Evolutionary conservation across 2,888 invertebrate genomes (phyloP), one percentile per base, ranked within the genome.

Genomic region (Agrypnus murinus): DNA sequence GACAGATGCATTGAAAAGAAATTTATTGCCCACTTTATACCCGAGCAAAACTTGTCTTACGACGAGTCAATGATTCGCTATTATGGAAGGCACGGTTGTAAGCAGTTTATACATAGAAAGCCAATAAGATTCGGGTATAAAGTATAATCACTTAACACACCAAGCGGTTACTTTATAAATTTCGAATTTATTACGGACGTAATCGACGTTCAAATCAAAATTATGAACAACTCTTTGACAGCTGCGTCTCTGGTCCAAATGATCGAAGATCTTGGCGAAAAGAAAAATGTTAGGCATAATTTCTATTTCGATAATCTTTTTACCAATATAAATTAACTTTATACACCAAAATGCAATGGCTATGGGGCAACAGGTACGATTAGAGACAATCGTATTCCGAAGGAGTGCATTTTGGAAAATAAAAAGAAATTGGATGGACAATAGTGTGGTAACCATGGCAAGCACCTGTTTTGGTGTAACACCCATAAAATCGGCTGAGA

Each of bases 61-160:
- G 59, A 60, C 32, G 45, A 60, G 45, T 45, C 31, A 1, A 60
- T 60, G 59, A 45, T 60, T 10, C 17, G n/a, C 3, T 59, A 59
- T 10, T 59, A 19, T 19, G 43, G 58, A 25, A 9, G 45, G 12
- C 45, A 60, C 45, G 14, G 19, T 77, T n/a, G n/a, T n/a, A n/a
- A n/a, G n/a, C n/a, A n/a, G n/a, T n/a, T n/a, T n/a, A n/a, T n/a
- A n/a, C n/a, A n/a, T n/a, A n/a, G n/a, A n/a, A n/a, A n/a, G n/a
- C n/a, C n/a, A n/a, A n/a, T n/a, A n/a, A n/a, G n/a, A 73, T 77
- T 78, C 73, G 78, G 77, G 0, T 78, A 72, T 63, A 79, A 79
- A 71, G 53, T 76, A 31, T 78, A 77, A 77, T 75, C 69, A 45
- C 59, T 79, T 7, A 74, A 72, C 68, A 53, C 53, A n/a, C 6